Conservation (phyloP, 1,140 invertebrate species). For the Ruditapes philippinarum region DNA sequence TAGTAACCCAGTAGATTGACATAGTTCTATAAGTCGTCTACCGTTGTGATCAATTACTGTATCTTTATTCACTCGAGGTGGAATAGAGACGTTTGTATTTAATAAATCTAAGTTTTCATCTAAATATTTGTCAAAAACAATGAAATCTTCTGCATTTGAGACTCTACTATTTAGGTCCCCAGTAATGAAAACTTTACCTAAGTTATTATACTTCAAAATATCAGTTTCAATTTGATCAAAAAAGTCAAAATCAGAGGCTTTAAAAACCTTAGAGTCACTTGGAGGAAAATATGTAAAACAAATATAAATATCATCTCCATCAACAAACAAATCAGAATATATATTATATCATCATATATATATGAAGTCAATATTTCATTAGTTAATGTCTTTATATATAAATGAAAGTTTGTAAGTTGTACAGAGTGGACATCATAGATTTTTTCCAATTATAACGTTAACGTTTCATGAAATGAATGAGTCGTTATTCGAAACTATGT, state of each 20-base stretch:
- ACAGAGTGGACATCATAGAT: too few species aligned
- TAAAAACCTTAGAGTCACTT: not conserved
- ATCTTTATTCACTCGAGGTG: not conserved
- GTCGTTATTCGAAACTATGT: too few species aligned
- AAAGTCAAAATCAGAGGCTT: not conserved
- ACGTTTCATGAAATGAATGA: too few species aligned
- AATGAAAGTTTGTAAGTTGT: too few species aligned
- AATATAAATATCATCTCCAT: too few species aligned
- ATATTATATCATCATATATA: too few species aligned
- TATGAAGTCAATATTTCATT: too few species aligned
- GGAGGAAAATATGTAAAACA: constrained; percentile 11
- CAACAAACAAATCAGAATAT: too few species aligned
- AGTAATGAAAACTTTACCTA: not conserved
- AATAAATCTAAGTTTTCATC: not conserved
- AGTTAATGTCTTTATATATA: too few species aligned
- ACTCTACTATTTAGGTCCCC: not conserved
- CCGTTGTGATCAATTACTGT: not conserved
- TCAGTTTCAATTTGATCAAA: not conserved
- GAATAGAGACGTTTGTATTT: not conserved
- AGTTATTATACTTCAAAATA: not conserved
- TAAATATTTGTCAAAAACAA: not conserved
- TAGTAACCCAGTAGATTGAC: not conserved
- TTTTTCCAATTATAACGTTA: too few species aligned
- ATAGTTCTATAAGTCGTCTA: not conserved
- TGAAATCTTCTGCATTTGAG: not conserved